Conservation (phyloP, 2,797 vertebrate genomes). For the Sebastes hubbsi region DNA sequence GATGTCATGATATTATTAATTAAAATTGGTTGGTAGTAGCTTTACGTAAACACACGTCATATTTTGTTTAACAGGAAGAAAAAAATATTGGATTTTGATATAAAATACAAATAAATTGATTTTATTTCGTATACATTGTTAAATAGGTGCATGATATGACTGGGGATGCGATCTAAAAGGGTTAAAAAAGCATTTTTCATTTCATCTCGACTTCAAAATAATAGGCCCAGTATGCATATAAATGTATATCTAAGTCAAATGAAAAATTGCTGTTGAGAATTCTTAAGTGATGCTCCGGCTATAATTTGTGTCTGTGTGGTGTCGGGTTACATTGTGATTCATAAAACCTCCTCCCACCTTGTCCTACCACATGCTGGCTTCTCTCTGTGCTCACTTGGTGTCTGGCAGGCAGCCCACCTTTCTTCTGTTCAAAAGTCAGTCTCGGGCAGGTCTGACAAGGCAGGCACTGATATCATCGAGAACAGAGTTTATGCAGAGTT, state of each 20-base stretch:
- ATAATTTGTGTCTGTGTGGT: background rate
- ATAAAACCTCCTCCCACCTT: background rate
- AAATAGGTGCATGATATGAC: too few relatives aligned
- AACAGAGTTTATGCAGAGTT: background rate
- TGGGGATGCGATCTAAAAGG: too few relatives aligned
- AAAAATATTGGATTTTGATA: rapidly evolving
- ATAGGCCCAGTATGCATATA: background rate
- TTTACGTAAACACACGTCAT: too few relatives aligned
- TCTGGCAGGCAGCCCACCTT: background rate
- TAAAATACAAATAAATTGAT: too few relatives aligned
- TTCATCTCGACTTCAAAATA: background rate
- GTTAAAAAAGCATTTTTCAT: too few relatives aligned
- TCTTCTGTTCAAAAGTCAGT: background rate
- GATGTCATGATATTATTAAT: too few relatives aligned
- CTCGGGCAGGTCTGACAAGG: background rate
- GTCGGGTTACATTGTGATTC: background rate
- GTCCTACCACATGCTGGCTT: constrained; percentile 9
- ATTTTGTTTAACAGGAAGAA: too few relatives aligned
- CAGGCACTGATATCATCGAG: background rate
- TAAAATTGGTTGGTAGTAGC: too few relatives aligned
- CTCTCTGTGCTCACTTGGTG: constrained; percentile 5
- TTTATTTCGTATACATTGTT: too few relatives aligned
- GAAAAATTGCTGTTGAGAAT: background rate
- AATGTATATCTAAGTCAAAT: background rate
- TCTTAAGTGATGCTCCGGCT: background rate